phyloP scores from a whole-genome alignment of 2,888 invertebrate genomes.

The Pterobdella sp. region DNA sequence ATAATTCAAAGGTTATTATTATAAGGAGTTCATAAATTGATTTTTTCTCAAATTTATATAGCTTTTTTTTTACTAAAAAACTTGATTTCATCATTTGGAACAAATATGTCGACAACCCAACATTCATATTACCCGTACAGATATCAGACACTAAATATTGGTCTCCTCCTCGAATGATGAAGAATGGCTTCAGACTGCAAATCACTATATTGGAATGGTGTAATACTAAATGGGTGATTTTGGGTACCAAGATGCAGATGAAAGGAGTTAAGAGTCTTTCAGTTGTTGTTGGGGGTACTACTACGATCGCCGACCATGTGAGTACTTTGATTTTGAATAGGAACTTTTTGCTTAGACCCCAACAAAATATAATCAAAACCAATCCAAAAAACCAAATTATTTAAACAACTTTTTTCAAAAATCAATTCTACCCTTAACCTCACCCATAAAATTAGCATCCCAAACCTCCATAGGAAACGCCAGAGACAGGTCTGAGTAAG shows the following conservation, averaged over 20 bases:
- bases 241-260: slow-evolving; percentile 22
- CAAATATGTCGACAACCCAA: no score
- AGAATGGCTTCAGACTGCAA: background rate
- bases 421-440: no score
- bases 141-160: slow-evolving; percentile 16
- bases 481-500: slow-evolving; percentile 14
- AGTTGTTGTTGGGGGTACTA: slow-evolving; percentile 15
- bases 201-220: slow-evolving; percentile 10
- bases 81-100: no score
- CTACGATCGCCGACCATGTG: slow-evolving; percentile 7
- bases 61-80: no score
- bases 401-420: no score
- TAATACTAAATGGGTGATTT: slow-evolving; percentile 14
- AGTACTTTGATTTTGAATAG: slow-evolving; percentile 9
- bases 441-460: no score
- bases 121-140: background rate
- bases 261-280: slow-evolving; percentile 7
- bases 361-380: no score
- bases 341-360: no score
- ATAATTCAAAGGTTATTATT: no score
- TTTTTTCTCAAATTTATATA: no score
- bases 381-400: no score
- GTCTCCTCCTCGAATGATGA: slow-evolving; percentile 13
- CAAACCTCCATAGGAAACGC: slow-evolving; percentile 4
- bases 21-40: no score